phyloP scores from a whole-genome alignment of 1,140 invertebrate species.

The Drosophila littoralis region DNA sequence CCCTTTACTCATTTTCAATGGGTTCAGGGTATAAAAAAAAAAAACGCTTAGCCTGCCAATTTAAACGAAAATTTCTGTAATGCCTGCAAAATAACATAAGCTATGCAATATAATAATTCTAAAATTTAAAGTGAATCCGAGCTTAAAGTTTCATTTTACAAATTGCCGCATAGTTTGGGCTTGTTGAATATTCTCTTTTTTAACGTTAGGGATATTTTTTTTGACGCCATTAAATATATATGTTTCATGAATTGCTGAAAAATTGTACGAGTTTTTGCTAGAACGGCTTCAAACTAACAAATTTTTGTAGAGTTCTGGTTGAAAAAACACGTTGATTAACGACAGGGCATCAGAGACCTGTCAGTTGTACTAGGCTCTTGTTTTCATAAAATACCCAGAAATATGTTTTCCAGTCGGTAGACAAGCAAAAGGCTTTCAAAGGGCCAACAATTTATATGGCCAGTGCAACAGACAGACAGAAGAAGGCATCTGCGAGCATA shows the following conservation, averaged over 20 bases:
- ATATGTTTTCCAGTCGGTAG: too few relatives aligned
- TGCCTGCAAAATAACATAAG: not conserved
- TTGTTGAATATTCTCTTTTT: not conserved
- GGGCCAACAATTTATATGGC: too few relatives aligned
- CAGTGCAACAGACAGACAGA: too few relatives aligned
- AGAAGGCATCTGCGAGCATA: too few relatives aligned
- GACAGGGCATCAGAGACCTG: not conserved
- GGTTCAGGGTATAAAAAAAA: too few relatives aligned
- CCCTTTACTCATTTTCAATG: too few relatives aligned
- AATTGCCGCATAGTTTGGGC: not conserved
- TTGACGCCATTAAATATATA: not conserved
- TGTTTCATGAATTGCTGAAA: constrained; percentile 1
- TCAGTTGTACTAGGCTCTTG: constrained; percentile 3
- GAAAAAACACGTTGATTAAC: constrained; percentile 39
- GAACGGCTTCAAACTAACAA: constrained; percentile 11
- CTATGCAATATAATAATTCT: not conserved
- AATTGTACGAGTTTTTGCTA: not conserved
- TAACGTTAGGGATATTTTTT: not conserved
- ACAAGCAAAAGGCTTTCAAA: too few relatives aligned
- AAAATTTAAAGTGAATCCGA: not conserved
- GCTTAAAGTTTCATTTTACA: not conserved
- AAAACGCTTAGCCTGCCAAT: too few relatives aligned
- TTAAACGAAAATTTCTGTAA: not conserved
- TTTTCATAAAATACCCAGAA: not conserved
- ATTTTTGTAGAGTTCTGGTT: constrained; percentile 34